Conservation (phyloP, 2,797 vertebrate genomes). For the Enteromius argenteus region DNA sequence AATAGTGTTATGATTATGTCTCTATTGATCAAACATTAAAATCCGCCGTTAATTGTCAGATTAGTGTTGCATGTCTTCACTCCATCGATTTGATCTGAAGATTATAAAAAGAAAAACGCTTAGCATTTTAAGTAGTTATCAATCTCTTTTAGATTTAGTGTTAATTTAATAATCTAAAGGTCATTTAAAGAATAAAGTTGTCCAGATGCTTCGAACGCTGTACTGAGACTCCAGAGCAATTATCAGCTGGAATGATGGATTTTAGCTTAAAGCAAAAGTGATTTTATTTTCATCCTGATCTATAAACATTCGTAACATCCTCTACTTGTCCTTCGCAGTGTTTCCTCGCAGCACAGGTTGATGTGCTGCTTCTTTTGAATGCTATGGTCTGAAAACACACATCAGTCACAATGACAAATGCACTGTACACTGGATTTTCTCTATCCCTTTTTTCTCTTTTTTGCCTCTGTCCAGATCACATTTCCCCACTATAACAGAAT, state of each 20-base stretch:
- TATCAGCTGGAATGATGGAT: constrained; percentile 65
- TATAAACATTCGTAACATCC: constrained; percentile 15
- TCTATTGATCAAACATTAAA: neutral
- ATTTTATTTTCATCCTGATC: constrained; percentile 59
- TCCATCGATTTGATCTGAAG: constrained; percentile 45
- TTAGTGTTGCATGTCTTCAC: neutral
- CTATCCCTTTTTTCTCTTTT: neutral
- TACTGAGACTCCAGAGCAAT: constrained; percentile 58
- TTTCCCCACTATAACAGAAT: neutral
- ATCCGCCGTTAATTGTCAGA: neutral
- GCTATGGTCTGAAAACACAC: neutral
- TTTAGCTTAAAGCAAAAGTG: constrained; percentile 63
- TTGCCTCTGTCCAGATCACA: no score
- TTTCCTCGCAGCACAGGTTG: neutral
- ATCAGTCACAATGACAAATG: neutral
- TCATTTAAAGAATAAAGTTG: constrained; percentile 34
- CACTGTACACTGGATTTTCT: neutral
- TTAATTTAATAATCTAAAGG: constrained; percentile 59
- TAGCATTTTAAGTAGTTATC: constrained; percentile 55
- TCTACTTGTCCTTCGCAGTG: neutral
- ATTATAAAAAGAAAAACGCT: constrained; percentile 13
- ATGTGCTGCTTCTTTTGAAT: neutral
- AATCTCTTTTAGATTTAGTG: constrained; percentile 50
- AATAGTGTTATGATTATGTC: neutral
- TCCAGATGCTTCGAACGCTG: constrained; percentile 46